These are phyloP conservation scores for Ophthalmolycus amberensis DNA, from an alignment of 2,113 vertebrate genomes.

Conservation along the genomic window DNA sequence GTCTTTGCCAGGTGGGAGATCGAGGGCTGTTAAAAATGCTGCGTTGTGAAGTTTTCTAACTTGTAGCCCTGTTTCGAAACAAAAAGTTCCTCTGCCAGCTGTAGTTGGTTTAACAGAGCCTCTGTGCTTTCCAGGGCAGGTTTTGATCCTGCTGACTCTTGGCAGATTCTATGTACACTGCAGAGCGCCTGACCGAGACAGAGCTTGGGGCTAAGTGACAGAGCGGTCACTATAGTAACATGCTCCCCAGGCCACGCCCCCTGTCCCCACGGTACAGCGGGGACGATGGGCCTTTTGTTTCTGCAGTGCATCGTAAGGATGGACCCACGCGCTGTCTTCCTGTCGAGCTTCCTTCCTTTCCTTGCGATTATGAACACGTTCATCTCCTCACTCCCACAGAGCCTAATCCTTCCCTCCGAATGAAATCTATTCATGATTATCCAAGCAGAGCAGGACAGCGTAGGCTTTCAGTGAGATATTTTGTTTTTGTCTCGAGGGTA, in stretches of 20 bases:
- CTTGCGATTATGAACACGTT: slow-evolving; percentile 62
- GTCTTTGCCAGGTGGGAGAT: slow-evolving; percentile 51
- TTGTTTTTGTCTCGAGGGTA: slow-evolving; percentile 60
- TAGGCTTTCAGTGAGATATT: slow-evolving; percentile 44
- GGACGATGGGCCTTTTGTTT: slow-evolving; percentile 63
- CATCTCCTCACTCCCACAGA: slow-evolving; percentile 42
- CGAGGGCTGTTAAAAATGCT: slow-evolving; percentile 51
- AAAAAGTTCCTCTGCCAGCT: slow-evolving; percentile 63
- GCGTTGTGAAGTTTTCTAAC: slow-evolving; percentile 55
- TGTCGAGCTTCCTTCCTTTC: slow-evolving; percentile 59
- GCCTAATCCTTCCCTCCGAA: slow-evolving; percentile 24
- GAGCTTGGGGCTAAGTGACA: slow-evolving; percentile 50
- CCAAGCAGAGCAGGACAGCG: slow-evolving; percentile 46
- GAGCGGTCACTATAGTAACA: slow-evolving; percentile 47
- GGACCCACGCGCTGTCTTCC: slow-evolving; percentile 51
- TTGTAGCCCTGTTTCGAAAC: slow-evolving; percentile 39
- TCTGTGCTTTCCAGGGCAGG: slow-evolving; percentile 67
- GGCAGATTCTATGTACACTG: slow-evolving; percentile 66
- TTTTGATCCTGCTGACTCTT: slow-evolving; percentile 79
- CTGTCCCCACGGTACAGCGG: slow-evolving; percentile 20
- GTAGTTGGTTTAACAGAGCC: slow-evolving; percentile 77
- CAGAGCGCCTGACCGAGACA: slow-evolving; percentile 57
- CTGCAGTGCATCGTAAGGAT: slow-evolving; percentile 27
- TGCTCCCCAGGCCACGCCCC: slow-evolving; percentile 31
- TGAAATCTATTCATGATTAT: slow-evolving; percentile 51